Evolutionary conservation across 2,113 vertebrate genomes (phyloP).

Genomic region (Eonycteris spelaea): DNA sequence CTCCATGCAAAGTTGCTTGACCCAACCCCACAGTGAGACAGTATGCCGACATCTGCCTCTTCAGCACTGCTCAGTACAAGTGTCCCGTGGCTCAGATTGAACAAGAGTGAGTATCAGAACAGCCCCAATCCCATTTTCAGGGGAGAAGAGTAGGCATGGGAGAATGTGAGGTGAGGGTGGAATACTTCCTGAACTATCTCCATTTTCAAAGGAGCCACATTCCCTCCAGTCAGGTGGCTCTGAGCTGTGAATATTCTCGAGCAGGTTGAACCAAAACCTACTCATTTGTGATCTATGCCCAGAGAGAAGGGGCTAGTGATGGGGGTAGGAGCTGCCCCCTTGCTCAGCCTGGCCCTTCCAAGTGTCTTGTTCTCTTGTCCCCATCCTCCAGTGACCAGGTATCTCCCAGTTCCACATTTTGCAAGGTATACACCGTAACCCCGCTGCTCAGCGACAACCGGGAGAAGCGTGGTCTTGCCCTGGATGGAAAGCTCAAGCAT

Average conservation of each 20-base stretch:
- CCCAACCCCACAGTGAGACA: constrained; percentile 86
- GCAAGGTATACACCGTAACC: constrained; percentile 93
- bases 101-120: constrained; percentile 86
- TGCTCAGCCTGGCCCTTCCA: neutral
- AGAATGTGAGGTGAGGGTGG: neutral
- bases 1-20: constrained; percentile 77
- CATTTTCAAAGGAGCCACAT: neutral
- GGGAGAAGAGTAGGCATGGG: neutral
- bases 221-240: neutral
- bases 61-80: constrained; percentile 96
- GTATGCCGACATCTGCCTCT: constrained; percentile 95
- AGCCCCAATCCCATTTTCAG: neutral
- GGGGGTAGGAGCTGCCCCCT: neutral
- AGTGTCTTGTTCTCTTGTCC: neutral
- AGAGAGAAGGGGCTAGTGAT: neutral
- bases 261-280: neutral
- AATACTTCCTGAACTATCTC: neutral
- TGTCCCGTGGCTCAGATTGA: constrained; percentile 93
- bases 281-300: neutral
- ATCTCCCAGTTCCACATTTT: constrained; percentile 92
- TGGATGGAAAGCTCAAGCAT: constrained; percentile 93
- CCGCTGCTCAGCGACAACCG: constrained; percentile 90
- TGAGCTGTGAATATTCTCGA: neutral
- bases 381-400: constrained; percentile 87
- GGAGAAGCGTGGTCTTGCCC: constrained; percentile 92